These are phyloP conservation scores for Rhyzopertha dominica DNA, from an alignment of 1,140 invertebrate species.

Conservation along the genomic window DNA sequence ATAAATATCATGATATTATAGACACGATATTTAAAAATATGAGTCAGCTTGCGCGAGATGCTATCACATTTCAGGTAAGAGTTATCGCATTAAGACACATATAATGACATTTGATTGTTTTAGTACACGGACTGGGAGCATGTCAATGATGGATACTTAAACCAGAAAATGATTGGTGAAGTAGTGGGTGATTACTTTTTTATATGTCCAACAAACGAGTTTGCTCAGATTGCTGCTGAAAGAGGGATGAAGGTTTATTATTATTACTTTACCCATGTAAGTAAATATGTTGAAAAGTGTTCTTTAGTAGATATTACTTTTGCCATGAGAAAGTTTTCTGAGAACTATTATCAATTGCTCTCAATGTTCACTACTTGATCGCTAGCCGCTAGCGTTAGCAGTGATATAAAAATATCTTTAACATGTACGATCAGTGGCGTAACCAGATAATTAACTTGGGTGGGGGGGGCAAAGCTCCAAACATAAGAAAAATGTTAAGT, in stretches of 20 bases:
- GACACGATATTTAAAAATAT: constrained; percentile 85
- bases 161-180: constrained; percentile 80
- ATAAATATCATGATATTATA: constrained; percentile 80
- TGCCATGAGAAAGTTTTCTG: too few species aligned
- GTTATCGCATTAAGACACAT: background rate
- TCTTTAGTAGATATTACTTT: too few species aligned
- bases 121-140: constrained; percentile 91
- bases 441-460: too few species aligned
- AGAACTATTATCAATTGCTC: too few species aligned
- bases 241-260: constrained; percentile 81
- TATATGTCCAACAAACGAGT: constrained; percentile 86
- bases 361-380: too few species aligned
- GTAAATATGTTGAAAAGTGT: constrained; percentile 42
- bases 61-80: constrained; percentile 84
- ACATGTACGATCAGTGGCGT: too few species aligned
- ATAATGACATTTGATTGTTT: too few species aligned
- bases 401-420: too few species aligned
- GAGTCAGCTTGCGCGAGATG: constrained; percentile 74
- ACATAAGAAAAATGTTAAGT: too few species aligned
- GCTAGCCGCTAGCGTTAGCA: too few species aligned
- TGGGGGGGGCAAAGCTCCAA: too few species aligned
- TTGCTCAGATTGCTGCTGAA: constrained; percentile 77
- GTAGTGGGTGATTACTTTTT: constrained; percentile 92
- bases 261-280: constrained; percentile 90
- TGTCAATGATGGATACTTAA: constrained; percentile 70